Evolutionary conservation across 53 echinoderm and acorn worm species (phyloP).

Genomic region (Crossaster papposus): DNA sequence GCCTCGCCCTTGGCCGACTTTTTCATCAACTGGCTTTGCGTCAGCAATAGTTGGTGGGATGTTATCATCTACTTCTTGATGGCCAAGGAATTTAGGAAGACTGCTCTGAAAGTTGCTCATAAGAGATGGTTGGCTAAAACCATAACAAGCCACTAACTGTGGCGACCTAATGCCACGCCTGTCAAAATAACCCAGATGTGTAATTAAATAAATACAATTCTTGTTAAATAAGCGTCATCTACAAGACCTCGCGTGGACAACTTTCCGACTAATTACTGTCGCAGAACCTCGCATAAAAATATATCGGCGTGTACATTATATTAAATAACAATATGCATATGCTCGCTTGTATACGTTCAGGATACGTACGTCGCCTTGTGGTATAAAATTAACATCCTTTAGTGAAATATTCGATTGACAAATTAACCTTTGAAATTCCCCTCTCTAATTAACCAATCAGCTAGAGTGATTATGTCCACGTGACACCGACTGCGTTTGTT

Average conservation of each 20-base stretch:
- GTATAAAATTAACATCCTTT: too few relatives aligned
- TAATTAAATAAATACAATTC: background rate
- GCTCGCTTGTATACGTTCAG: too few relatives aligned
- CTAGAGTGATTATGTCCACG: background rate
- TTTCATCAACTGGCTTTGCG: conserved; percentile 18
- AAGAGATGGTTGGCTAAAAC: background rate
- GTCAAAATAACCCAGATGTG: background rate
- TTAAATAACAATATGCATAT: too few relatives aligned
- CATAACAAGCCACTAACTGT: background rate
- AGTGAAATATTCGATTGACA: too few relatives aligned
- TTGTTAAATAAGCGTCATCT: too few relatives aligned
- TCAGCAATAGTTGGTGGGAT: conserved; percentile 53
- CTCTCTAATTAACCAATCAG: background rate
- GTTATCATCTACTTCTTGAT: conserved; percentile 42
- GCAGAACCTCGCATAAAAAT: too few relatives aligned
- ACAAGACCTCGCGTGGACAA: too few relatives aligned
- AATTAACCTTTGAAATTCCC: too few relatives aligned
- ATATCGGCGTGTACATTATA: too few relatives aligned
- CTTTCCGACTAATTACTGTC: too few relatives aligned
- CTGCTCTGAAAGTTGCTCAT: background rate
- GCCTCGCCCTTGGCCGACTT: conserved; percentile 40
- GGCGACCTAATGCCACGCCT: background rate
- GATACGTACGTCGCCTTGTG: too few relatives aligned
- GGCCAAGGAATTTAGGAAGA: conserved; percentile 21
- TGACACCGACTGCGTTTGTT: background rate